These are phyloP conservation scores for Scortum barcoo DNA, from an alignment of 2,113 vertebrate species.

Conservation along the genomic window DNA sequence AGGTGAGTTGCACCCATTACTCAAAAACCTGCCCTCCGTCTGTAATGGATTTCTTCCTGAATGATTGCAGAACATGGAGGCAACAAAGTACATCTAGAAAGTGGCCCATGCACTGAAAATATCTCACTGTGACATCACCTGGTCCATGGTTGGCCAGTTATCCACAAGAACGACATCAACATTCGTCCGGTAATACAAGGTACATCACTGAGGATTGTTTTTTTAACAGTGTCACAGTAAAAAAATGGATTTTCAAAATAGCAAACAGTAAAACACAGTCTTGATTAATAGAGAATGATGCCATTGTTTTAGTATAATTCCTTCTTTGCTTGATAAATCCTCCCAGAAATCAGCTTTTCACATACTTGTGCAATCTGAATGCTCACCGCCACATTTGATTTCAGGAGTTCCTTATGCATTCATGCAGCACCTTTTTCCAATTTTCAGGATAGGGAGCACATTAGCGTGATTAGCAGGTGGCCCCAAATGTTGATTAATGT, in stretches of 20 bases:
- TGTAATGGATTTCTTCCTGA: conserved; percentile 50
- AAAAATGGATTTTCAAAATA: background rate
- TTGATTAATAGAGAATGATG: conserved; percentile 15
- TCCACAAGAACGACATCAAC: conserved; percentile 2
- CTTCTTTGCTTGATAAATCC: conserved; percentile 31
- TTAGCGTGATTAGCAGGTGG: conserved; percentile 69
- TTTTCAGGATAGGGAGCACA: conserved; percentile 56
- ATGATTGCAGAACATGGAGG: conserved; percentile 32
- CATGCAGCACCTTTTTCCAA: conserved; percentile 23
- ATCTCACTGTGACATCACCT: background rate
- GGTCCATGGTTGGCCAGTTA: background rate
- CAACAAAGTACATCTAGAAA: conserved; percentile 1
- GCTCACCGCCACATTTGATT: conserved; percentile 27
- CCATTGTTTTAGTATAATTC: background rate
- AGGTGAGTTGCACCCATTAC: conserved; percentile 51
- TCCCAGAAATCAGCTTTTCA: conserved; percentile 34
- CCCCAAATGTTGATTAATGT: conserved; percentile 69
- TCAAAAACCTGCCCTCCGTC: conserved; percentile 42
- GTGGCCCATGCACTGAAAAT: conserved; percentile 6
- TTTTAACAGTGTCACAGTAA: background rate
- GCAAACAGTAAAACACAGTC: background rate
- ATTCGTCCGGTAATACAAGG: background rate
- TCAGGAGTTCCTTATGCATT: conserved; percentile 47
- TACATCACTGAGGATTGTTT: background rate
- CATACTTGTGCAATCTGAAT: conserved; percentile 31